phyloP scores from a whole-genome alignment of 2,888 invertebrate species.

The Macropis europaea region DNA sequence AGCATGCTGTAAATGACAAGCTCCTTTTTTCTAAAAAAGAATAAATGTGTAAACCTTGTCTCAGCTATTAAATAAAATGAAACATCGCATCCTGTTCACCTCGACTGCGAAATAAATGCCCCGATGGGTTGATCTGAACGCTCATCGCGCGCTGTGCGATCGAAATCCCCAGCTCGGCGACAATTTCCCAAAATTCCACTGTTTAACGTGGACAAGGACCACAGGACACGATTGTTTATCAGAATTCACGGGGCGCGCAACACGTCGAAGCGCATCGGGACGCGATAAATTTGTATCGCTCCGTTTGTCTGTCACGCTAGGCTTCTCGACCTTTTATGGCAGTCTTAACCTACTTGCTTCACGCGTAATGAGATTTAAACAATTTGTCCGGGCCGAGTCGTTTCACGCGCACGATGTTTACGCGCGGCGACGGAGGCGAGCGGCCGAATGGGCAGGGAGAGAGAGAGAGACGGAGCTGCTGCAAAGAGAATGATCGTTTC shows the following conservation, averaged over 20 bases:
- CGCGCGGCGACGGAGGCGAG: background rate
- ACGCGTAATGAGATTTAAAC: constrained; percentile 10
- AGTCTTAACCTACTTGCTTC: constrained; percentile 39
- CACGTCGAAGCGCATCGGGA: background rate
- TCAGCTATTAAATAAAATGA: too few relatives aligned
- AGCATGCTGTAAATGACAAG: too few relatives aligned
- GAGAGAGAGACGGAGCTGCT: background rate
- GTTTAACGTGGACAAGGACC: too few relatives aligned
- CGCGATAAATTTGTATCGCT: constrained; percentile 1
- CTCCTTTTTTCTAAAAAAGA: too few relatives aligned
- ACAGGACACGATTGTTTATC: background rate
- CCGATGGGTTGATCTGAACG: too few relatives aligned
- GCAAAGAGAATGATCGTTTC: constrained; percentile 17
- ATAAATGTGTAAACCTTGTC: too few relatives aligned
- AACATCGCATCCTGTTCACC: too few relatives aligned
- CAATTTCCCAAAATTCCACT: background rate
- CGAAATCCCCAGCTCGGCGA: too few relatives aligned
- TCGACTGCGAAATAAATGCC: too few relatives aligned
- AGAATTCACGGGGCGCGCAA: background rate
- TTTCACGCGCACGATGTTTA: constrained; percentile 20
- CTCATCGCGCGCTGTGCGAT: too few relatives aligned
- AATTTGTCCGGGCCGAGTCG: constrained; percentile 20
- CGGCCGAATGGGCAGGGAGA: background rate
- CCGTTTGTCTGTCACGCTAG: background rate
- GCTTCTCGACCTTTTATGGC: constrained; percentile 22